Conservation (phyloP, 2,797 vertebrate species). For the Pangasius djambal region DNA sequence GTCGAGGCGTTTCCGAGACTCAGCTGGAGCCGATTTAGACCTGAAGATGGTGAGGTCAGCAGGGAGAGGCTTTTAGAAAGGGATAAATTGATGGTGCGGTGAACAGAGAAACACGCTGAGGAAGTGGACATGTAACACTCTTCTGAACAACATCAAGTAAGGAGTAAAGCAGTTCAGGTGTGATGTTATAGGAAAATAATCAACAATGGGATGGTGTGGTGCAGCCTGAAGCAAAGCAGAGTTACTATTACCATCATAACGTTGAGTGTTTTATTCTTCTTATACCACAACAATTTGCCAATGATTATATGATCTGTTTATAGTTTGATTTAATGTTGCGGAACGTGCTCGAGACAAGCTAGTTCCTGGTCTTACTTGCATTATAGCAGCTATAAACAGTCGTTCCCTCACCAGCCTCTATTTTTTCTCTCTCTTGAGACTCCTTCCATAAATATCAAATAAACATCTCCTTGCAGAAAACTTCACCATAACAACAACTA, state of each 20-base stretch:
- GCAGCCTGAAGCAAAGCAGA: background rate
- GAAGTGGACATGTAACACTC: background rate
- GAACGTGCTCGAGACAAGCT: too few relatives aligned
- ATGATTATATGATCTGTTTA: background rate
- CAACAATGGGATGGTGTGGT: background rate
- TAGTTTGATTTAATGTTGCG: too few relatives aligned
- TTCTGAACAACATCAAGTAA: background rate
- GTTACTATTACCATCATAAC: background rate
- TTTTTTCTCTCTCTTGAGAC: too few relatives aligned
- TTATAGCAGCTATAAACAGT: too few relatives aligned
- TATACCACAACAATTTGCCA: background rate
- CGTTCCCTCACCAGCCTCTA: too few relatives aligned
- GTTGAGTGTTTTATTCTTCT: background rate
- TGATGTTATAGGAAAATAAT: background rate
- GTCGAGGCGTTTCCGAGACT: background rate
- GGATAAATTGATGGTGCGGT: constrained; percentile 13
- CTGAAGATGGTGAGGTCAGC: background rate
- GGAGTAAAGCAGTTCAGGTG: background rate
- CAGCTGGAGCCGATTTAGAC: constrained; percentile 17
- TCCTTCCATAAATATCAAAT: background rate
- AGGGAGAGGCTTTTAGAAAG: background rate
- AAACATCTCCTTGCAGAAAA: background rate
- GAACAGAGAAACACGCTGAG: background rate
- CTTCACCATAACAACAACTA: background rate
- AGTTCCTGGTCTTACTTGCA: too few relatives aligned